Percentiles rank a stretch among this genome's conserved stretches.
Evolutionary conservation across 2,113 vertebrate species (phyloP).

Genomic region (Neogale vison): DNA sequence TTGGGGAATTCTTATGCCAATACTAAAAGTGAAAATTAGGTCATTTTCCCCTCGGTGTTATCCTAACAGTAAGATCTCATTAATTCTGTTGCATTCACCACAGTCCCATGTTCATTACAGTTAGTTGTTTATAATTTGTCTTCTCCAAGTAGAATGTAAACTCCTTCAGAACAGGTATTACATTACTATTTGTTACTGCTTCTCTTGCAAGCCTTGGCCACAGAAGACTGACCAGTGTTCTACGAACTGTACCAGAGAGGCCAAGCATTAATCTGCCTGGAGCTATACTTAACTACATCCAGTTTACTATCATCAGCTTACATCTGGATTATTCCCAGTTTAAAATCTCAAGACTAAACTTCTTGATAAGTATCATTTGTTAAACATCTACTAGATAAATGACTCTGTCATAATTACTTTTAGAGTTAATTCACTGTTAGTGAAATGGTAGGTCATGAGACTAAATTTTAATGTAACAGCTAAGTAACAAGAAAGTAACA

Average conservation of each 20-base stretch:
- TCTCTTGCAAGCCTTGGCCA: not conserved
- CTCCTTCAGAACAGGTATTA: conserved; percentile 6
- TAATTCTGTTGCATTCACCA: not conserved
- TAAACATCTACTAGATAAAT: conserved; percentile 43
- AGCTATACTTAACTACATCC: not conserved
- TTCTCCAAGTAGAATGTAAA: conserved; percentile 5
- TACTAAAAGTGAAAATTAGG: conserved; percentile 19
- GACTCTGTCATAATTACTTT: conserved; percentile 9
- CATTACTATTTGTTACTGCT: not conserved
- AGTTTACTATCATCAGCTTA: conserved; percentile 26
- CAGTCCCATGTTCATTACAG: not conserved
- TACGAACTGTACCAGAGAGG: conserved; percentile 8
- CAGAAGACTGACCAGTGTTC: not conserved
- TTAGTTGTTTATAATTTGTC: not conserved
- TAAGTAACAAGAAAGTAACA: conserved; percentile 37
- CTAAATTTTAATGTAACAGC: conserved; percentile 34
- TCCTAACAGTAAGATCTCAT: not conserved
- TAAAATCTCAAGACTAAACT: conserved; percentile 55
- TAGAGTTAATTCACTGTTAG: not conserved
- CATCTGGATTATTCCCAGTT: not conserved
- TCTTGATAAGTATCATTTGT: conserved; percentile 1
- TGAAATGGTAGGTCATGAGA: not conserved
- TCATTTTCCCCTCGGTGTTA: not conserved
- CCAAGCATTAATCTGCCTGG: not conserved
- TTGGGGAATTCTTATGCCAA: not conserved